These are phyloP conservation scores for Melolontha melolontha DNA, from an alignment of 2,888 invertebrate species.

Conservation along the genomic window DNA sequence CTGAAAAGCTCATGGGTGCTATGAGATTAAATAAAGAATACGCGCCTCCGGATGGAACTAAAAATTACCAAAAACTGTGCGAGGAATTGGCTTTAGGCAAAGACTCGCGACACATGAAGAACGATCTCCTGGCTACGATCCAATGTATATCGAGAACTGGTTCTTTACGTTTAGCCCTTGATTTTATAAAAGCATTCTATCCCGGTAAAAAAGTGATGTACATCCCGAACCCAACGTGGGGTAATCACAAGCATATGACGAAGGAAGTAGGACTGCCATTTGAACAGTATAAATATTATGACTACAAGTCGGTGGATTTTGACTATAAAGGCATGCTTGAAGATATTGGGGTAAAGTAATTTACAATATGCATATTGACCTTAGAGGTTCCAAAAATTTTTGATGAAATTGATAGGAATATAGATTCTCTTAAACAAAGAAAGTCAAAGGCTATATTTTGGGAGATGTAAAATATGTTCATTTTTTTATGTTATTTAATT, in stretches of 20 bases:
- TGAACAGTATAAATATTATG: constrained; percentile 75
- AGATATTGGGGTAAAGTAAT: constrained; percentile 64
- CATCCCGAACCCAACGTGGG: constrained; percentile 77
- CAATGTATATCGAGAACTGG: constrained; percentile 78
- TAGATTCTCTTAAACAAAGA: too few species aligned
- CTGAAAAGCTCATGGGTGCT: constrained; percentile 68
- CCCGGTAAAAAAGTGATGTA: constrained; percentile 70
- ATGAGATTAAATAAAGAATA: constrained; percentile 73
- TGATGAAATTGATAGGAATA: too few species aligned
- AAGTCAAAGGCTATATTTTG: too few species aligned
- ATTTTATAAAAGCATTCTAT: constrained; percentile 70
- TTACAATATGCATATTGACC: not conserved
- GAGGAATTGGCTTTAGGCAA: constrained; percentile 73
- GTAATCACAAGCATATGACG: constrained; percentile 76
- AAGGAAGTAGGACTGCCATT: constrained; percentile 72
- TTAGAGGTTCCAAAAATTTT: not conserved
- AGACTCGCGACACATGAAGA: constrained; percentile 65
- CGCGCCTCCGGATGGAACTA: constrained; percentile 70
- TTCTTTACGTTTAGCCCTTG: constrained; percentile 72
- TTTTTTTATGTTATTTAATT: too few species aligned
- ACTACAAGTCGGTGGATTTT: constrained; percentile 74
- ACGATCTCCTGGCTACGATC: constrained; percentile 57
- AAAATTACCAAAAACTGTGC: constrained; percentile 60
- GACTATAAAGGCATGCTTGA: constrained; percentile 74
- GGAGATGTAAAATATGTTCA: too few species aligned